Conservation (phyloP, 2,113 vertebrate genomes). For the Scophthalmus maximus region DNA sequence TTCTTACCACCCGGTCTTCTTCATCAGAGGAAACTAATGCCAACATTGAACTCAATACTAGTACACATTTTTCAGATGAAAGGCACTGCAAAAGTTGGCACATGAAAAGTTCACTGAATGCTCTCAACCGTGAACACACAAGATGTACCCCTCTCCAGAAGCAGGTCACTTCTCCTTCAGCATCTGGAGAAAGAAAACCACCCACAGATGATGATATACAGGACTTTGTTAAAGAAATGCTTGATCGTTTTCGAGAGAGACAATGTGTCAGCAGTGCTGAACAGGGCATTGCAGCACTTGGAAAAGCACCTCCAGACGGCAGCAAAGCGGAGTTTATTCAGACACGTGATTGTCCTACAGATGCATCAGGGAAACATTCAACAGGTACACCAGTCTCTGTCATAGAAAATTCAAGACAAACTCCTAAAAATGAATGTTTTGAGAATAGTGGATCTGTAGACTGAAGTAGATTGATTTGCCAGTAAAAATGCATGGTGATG, state of each 20-base stretch:
- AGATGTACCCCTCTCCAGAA: neutral
- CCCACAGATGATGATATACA: constrained; percentile 25
- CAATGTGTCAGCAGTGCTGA: neutral
- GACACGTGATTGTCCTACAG: neutral
- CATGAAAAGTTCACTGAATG: neutral
- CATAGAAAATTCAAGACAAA: neutral
- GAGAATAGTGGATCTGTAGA: neutral
- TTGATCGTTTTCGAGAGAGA: no score
- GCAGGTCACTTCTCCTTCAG: neutral
- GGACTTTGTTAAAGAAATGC: neutral
- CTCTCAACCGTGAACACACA: neutral
- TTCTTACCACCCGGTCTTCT: no score
- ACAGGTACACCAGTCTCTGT: constrained; percentile 31
- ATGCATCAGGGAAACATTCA: neutral
- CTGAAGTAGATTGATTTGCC: constrained; percentile 9
- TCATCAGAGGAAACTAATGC: neutral
- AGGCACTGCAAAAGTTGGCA: neutral
- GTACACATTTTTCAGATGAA: neutral
- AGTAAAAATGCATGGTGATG: neutral
- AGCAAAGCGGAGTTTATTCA: neutral
- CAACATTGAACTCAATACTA: neutral
- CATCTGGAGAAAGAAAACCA: neutral
- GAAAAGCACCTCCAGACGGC: neutral
- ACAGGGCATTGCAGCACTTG: neutral
- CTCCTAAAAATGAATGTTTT: neutral